A percentile compares a stretch with the other conserved stretches of the same genome.
Conservation (phyloP, 2,113 vertebrate species). For the Limanda limanda region DNA sequence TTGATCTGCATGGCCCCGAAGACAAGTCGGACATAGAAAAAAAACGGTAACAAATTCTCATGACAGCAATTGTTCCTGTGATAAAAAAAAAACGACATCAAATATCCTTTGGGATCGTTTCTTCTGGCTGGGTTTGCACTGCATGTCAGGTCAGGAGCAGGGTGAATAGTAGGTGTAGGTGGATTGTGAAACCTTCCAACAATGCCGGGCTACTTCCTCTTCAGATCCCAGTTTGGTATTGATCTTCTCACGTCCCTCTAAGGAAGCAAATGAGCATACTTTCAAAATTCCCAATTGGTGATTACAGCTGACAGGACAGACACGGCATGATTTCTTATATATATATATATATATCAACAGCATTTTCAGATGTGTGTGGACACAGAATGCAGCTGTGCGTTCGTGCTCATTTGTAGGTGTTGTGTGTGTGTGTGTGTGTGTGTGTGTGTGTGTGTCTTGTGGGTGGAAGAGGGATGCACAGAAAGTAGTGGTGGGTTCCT, state of each 20-base stretch:
- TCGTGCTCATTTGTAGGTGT: not conserved
- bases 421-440: not conserved
- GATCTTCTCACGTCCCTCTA: not conserved
- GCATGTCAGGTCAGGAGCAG: not conserved
- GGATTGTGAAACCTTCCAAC: too few species aligned
- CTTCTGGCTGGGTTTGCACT: too few species aligned
- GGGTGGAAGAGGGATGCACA: not conserved
- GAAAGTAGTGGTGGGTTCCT: constrained; percentile 1
- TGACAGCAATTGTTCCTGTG: not conserved
- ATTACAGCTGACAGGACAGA: not conserved
- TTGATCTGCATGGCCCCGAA: not conserved
- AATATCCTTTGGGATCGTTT: too few species aligned
- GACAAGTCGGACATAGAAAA: too few species aligned
- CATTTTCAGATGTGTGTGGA: not conserved
- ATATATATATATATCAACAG: not conserved
- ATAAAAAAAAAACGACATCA: not conserved
- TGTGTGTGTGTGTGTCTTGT: not conserved
- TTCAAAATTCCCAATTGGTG: not conserved
- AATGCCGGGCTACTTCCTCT: too few species aligned
- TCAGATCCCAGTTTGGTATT: not conserved
- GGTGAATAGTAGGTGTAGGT: too few species aligned
- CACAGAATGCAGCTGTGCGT: not conserved
- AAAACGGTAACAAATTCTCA: not conserved
- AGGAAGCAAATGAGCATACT: not conserved
- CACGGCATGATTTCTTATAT: not conserved